Evolutionary conservation across 2,888 invertebrate species (phyloP), one percentile per base, ranked within the genome.

Genomic region (Synanthedon formicaeformis): DNA sequence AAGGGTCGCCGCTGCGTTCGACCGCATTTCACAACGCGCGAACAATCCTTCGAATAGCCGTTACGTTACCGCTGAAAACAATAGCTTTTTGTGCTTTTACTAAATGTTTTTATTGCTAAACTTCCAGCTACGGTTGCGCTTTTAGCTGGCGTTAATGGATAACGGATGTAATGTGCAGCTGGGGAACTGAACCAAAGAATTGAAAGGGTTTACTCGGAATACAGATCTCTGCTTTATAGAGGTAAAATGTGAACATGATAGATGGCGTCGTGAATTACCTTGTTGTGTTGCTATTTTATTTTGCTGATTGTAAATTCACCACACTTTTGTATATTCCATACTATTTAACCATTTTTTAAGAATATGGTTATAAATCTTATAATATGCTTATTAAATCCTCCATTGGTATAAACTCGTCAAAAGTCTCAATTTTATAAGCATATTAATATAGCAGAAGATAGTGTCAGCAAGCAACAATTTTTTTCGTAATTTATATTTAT

Each of bases 131-230:
- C 34, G 40, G 12, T 52, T 23, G 23, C 48, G 48, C 45, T 16
- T 48, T 52, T 40, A 52, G 40, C n/a, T 40, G 8, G 57, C 63
- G 63, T 64, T 73, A 71, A 73, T 72, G 71, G 69, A 64, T 68
- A 67, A 64, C 71, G 70, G 71, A 71, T 69, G 70, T 69, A 61
- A 61, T 54, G 52, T 52, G 56, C 56, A 58, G 49, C 54, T 50
- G 49, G 54, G 45, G 52, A 52, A 53, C 54, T 52, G 45, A 50
- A 53, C 54, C 53, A 55, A 54, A 54, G 53, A 41, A 45, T 45
- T 45, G 45, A 14, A 45, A 4, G 45, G 45, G 45, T 6, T 14
- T 45, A 45, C 45, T 13, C n/a, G 45, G 12, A 45, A 45, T 45
- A 45, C 14, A 14, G 45, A 13, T 45, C 45, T 45, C 45, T 13